Base-by-base conservation (phyloP, 2,888 invertebrate species). In the Agrenia bidenticulata region DNA sequence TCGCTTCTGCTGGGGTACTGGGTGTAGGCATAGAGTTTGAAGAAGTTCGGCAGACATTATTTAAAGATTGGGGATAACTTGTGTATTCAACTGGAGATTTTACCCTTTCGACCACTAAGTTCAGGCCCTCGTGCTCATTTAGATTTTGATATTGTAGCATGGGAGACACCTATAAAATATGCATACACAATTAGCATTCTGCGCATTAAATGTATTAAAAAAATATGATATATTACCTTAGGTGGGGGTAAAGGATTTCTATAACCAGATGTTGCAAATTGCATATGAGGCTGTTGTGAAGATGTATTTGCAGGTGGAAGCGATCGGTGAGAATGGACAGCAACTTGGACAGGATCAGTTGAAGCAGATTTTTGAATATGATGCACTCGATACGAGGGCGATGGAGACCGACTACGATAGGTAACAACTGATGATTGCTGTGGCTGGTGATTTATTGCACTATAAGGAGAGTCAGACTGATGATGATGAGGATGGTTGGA, bases 91-190 rank as follows among this genome's bases (percentile, higher is more conserved):
- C 56, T 7, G 76, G 76, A 15, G 76, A 76, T 58, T 74, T 76
- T 7, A 66, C 64, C 58, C 74, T 64, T 23, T 76, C 76, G 50
- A 76, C 69, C 1, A 72, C 70, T 27, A 76, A 69, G 50, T 74
- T 76, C 4, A 75, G 61, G 24, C 76, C 76, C 65, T 74, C 76
- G 27, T 64, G 72, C n/a, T 70, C 68, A 42, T 63, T 61, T 42
- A 59, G 50, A 4, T 63, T 61, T 42, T 59, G 54, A 4, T 70
- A 72, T 24, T 64, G 67, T n/a, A 64, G 56, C 56, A 66, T 62
- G 27, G 69, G 55, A 32, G 66, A 41, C 11, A 55, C 58, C 70
- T 73, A 54, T 9, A 45, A 45, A 5, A 45, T 11, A 63, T n/a
- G n/a, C n/a, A n/a, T n/a, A n/a, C n/a, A n/a, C n/a, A n/a, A n/a